Base-by-base conservation (phyloP, 2,888 invertebrate genomes). In the Spodoptera picta region DNA sequence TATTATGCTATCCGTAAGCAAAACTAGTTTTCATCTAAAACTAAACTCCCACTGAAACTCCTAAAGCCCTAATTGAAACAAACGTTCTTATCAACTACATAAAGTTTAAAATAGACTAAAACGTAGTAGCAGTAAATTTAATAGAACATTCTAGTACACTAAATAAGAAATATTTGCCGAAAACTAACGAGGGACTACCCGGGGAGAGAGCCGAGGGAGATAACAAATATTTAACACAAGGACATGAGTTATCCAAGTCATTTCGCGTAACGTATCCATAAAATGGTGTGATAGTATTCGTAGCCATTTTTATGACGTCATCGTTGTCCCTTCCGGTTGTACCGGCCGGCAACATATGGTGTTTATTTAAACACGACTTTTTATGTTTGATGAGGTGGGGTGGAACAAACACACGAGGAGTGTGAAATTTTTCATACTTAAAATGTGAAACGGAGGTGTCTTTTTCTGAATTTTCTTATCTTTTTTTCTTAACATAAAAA, bases 251-350 rank as follows among this genome's bases (percentile, higher is more conserved):
- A 76, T 70, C 70, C 55, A 46, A 55, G 51, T 53, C 66, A 50
- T 74, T 80, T 72, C 67, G 72, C 50, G 52, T 68, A 46, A 66
- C 59, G 53, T 76, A 66, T 53, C 66, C 66, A 64, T 74, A 80
- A 80, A 80, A 62, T 59, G 50, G 51, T 49, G 51, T 59, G 74
- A 78, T 79, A 74, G 63, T 79, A 71, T 71, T 64, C 56, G 63
- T 52, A 64, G 60, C 63, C 67, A 55, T 72, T 75, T 78, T 79
- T 79, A 79, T 73, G 79, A 71, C 71, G 74, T 55, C 73, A 79
- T 75, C 56, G 65, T 36, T 60, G 69, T 79, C 79, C 79, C 75
- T 78, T 79, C 79, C 81, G 71, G 60, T 69, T 65, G 31, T 58
- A 53, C 63, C 75, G 12, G 59, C 58, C 73, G 60, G 80, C 65